A percentile compares a stretch with the other conserved stretches of the same genome.
Conservation (phyloP, 2,888 invertebrate genomes). For the Oxycera nigricornis region DNA sequence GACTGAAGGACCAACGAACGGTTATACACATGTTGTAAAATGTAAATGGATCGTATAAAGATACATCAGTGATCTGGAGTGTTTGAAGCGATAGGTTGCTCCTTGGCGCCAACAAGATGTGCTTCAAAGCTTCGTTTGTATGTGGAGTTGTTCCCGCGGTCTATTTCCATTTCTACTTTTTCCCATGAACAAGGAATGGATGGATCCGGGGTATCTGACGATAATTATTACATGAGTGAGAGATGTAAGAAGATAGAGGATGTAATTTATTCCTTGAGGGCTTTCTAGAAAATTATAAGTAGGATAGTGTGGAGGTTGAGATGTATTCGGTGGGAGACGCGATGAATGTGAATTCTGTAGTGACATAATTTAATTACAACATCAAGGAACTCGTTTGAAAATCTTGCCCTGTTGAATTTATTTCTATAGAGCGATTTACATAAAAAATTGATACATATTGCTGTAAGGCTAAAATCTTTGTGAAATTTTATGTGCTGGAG, state of each 20-base stretch:
- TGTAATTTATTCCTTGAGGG: neutral
- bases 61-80: conserved; percentile 23
- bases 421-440: too few relatives aligned
- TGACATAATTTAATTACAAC: too few relatives aligned
- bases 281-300: conserved; percentile 9
- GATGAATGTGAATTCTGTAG: too few relatives aligned
- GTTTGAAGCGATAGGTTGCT: conserved; percentile 4
- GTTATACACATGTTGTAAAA: neutral
- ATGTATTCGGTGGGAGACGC: too few relatives aligned
- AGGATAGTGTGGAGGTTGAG: neutral
- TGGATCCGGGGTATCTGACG: conserved; percentile 4
- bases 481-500: too few relatives aligned
- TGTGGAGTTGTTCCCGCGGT: neutral
- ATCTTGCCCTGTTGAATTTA: too few relatives aligned
- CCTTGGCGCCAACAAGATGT: conserved; percentile 26
- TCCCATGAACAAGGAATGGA: neutral
- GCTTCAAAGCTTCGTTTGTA: neutral
- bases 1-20: neutral
- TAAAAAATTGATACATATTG: too few relatives aligned
- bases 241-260: neutral
- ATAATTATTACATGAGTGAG: conserved; percentile 24
- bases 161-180: conserved; percentile 2
- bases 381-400: too few relatives aligned
- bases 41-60: conserved; percentile 27
- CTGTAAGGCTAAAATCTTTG: too few relatives aligned